Evolutionary conservation across 2,888 invertebrate species (phyloP), one percentile per base, ranked within the genome.

Genomic region (Alviniconcha strummeri): DNA sequence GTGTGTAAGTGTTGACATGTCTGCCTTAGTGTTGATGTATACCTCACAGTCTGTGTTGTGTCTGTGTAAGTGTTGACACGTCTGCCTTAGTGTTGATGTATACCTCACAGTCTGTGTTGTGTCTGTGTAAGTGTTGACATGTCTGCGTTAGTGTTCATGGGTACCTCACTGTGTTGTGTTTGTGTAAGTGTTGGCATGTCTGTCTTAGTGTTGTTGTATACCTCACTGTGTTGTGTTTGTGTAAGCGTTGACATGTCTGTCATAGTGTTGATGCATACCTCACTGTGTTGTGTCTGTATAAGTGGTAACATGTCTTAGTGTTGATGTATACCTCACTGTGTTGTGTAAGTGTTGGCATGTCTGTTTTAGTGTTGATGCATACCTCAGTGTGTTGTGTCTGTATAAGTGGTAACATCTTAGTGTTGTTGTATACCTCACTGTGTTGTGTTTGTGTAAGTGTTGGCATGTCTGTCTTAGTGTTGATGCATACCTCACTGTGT

Each of bases 141-240:
- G 75, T 75, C 13, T 75, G 75, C 7, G 2, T 75, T 19, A 36
- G 75, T 75, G 75, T 75, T 19, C 2, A 9, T 75, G 75, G 1
- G 56, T 75, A 52, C 52, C 52, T 52, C 8, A n/a, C 52, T 75
- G 75, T 75, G 75, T 75, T 75, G 56, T 75, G 75, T 75, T 3
- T 75, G 75, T 75, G 75, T 75, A 52, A 36, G 75, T 75, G 75
- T 75, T 19, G n/a, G 75, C 52, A 52, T 75, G 52, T 75, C 52
- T 75, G 75, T 75, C 52, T 75, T 13, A 8, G 75, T 75, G 75
- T 52, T 19, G n/a, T 1, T 75, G 75, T 52, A 52, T 75, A 52
- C 19, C 13, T 19, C 8, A 8, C 54, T 75, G 75, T 19, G 75
- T 19, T 75, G 55, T 75, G 52, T 75, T 5, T 75, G 75, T 75